A percentile compares a stretch with the other conserved stretches of the same genome.
These are phyloP conservation scores for Capitulum mitella DNA, from an alignment of 2,888 invertebrate species.

Conservation along the genomic window DNA sequence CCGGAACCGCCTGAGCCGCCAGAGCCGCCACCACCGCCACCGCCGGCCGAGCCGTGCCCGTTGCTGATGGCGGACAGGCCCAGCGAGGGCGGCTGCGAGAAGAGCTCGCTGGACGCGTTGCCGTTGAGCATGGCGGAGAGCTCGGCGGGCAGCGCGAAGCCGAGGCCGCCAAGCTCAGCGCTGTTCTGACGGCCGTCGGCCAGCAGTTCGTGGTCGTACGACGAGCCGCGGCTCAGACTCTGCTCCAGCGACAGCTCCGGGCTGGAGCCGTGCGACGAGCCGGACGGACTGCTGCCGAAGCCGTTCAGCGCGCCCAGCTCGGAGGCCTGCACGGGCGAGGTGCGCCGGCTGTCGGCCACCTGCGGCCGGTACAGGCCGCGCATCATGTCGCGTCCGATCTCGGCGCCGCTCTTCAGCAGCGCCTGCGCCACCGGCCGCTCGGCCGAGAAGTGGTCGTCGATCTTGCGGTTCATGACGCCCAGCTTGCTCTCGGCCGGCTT, in stretches of 20 bases:
- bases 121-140: constrained; percentile 14
- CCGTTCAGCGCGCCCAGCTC: constrained; percentile 17
- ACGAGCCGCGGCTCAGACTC: constrained; percentile 8
- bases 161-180: neutral
- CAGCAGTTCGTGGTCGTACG: constrained; percentile 15
- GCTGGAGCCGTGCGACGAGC: constrained; percentile 22
- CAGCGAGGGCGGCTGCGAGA: constrained; percentile 14
- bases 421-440: constrained; percentile 1
- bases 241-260: constrained; percentile 23
- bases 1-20: neutral
- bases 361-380: constrained; percentile 19
- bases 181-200: neutral
- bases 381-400: constrained; percentile 18
- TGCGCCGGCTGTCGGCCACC: constrained; percentile 1
- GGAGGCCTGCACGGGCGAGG: neutral
- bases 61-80: neutral
- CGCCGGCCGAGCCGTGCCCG: neutral
- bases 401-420: neutral
- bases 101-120: neutral
- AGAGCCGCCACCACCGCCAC: neutral
- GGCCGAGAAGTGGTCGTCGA: constrained; percentile 24
- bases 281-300: constrained; percentile 3
- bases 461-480: constrained; percentile 13
- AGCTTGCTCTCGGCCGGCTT: constrained; percentile 15
- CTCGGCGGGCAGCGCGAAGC: constrained; percentile 1